Percentiles rank a stretch among this genome's conserved stretches.
Conservation (phyloP, 2,113 vertebrate genomes). For the Silurus meridionalis region DNA sequence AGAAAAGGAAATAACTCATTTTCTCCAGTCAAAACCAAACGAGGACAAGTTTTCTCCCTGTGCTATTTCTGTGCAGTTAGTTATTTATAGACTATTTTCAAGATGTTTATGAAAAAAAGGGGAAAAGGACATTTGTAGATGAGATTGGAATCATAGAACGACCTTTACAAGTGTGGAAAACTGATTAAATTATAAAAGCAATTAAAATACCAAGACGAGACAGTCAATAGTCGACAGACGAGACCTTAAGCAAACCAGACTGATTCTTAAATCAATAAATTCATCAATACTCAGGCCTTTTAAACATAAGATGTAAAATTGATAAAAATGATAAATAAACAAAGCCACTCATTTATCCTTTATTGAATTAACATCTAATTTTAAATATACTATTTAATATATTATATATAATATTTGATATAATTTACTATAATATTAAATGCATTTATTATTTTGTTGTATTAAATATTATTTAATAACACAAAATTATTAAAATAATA, state of each 20-base stretch:
- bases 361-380: too few species aligned
- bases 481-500: too few species aligned
- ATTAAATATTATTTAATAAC: too few species aligned
- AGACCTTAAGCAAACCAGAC: neutral
- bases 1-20: conserved; percentile 17
- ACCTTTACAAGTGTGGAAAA: neutral
- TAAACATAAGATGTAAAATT: too few species aligned
- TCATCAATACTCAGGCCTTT: too few species aligned
- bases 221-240: neutral
- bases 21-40: neutral
- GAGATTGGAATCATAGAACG: neutral
- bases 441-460: too few species aligned
- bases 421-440: too few species aligned
- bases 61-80: neutral
- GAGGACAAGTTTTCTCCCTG: neutral
- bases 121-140: neutral
- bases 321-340: too few species aligned
- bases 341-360: too few species aligned
- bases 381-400: too few species aligned
- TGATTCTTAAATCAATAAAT: neutral
- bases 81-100: conserved; percentile 1
- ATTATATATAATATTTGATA: too few species aligned
- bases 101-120: neutral
- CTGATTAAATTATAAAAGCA: neutral
- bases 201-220: neutral